Conservation (phyloP, 2,888 invertebrate species). For the Hirtodrosophila trivittata region DNA sequence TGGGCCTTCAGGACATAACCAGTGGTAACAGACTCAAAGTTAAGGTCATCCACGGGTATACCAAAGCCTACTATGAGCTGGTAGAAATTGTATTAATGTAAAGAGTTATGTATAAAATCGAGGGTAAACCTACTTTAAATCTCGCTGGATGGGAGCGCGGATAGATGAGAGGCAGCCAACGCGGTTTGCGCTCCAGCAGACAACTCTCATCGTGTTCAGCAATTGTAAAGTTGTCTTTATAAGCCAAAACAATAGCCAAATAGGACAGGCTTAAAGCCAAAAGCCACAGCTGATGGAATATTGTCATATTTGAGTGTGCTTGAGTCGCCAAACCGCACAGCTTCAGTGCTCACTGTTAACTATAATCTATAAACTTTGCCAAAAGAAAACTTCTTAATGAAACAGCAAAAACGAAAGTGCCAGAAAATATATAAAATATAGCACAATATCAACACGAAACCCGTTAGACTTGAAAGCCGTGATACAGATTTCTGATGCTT, state of each 20-base stretch:
- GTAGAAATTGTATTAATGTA: background rate
- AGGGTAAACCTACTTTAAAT: constrained; percentile 59
- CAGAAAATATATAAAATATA: constrained; percentile 20
- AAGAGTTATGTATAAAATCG: no score
- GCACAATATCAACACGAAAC: constrained; percentile 22
- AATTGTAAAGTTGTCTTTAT: constrained; percentile 13
- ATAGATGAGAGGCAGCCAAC: constrained; percentile 53
- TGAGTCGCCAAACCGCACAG: constrained; percentile 24
- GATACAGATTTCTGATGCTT: constrained; percentile 33
- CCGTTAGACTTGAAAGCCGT: background rate
- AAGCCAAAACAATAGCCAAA: background rate
- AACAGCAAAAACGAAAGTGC: constrained; percentile 60
- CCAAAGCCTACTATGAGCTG: constrained; percentile 58
- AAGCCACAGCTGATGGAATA: no score
- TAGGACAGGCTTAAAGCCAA: background rate
- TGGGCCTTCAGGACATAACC: constrained; percentile 73
- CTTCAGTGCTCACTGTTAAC: constrained; percentile 30
- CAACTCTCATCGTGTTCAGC: constrained; percentile 37
- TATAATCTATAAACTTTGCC: constrained; percentile 17
- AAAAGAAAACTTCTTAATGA: constrained; percentile 43
- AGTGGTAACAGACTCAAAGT: constrained; percentile 51
- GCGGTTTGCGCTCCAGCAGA: constrained; percentile 53
- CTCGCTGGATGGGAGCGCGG: constrained; percentile 50
- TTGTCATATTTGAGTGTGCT: constrained; percentile 15
- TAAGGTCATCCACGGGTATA: constrained; percentile 38